These are phyloP conservation scores for Arge pagana DNA, from an alignment of 2,888 invertebrate genomes.

Conservation along the genomic window DNA sequence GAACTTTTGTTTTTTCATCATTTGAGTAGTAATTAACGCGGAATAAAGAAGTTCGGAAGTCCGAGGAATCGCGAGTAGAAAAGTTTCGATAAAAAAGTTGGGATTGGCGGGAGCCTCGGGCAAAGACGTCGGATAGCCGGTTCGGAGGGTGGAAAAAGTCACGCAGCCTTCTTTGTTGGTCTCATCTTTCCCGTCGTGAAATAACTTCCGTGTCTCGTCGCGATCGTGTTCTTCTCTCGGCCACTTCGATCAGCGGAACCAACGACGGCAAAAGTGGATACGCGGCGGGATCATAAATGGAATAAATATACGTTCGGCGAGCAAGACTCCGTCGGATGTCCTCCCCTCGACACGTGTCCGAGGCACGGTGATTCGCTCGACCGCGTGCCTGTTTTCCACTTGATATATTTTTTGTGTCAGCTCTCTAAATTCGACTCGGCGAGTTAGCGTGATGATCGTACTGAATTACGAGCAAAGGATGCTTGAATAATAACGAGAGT, in stretches of 20 bases:
- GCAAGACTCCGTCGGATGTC: too few relatives aligned
- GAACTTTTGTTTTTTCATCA: slow-evolving; percentile 5
- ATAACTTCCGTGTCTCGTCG: background rate
- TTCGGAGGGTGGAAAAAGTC: background rate
- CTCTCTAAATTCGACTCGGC: too few relatives aligned
- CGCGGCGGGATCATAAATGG: too few relatives aligned
- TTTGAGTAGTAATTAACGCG: slow-evolving; percentile 5
- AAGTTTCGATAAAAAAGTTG: slow-evolving; percentile 7
- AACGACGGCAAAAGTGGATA: too few relatives aligned
- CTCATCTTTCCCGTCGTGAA: background rate
- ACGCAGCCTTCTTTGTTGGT: background rate
- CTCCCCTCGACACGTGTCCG: too few relatives aligned
- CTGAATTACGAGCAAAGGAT: slow-evolving; percentile 27
- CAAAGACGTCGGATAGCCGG: background rate
- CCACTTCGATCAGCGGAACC: background rate
- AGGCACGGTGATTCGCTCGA: background rate
- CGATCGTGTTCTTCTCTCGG: background rate
- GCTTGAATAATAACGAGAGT: slow-evolving; percentile 26
- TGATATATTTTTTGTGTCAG: too few relatives aligned
- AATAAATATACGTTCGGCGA: background rate
- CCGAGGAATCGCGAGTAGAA: background rate
- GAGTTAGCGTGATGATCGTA: slow-evolving; percentile 4
- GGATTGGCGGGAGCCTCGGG: background rate
- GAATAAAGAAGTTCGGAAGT: slow-evolving; percentile 1
- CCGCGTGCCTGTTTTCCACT: too few relatives aligned